A percentile compares a stretch with the other conserved stretches of the same genome.
Conservation (phyloP, 2,113 vertebrate genomes). For the Sorex araneus region DNA sequence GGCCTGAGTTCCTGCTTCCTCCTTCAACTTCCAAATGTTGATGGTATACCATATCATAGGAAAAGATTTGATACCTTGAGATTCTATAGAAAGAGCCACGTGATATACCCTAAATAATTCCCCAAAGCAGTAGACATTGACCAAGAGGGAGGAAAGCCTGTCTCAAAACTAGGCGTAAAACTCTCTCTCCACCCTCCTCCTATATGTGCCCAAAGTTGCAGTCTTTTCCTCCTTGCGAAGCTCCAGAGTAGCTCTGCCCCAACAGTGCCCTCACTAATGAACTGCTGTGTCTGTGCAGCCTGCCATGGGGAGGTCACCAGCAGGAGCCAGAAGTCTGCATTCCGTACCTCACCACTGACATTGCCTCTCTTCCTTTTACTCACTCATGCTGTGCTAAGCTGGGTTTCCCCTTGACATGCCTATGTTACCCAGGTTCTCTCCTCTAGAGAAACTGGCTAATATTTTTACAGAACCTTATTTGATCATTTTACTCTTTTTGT, state of each 20-base stretch:
- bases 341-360: no score
- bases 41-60: not conserved
- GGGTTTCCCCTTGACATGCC: no score
- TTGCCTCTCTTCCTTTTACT: not conserved
- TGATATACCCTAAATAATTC: not conserved
- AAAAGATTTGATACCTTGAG: not conserved
- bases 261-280: not conserved
- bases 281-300: not conserved
- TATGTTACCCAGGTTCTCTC: not conserved
- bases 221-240: not conserved
- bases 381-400: no score
- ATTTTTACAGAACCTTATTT: not conserved
- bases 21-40: not conserved
- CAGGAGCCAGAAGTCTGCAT: rapidly evolving
- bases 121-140: not conserved
- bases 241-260: not conserved
- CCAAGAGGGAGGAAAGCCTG: not conserved
- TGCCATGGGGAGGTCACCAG: not conserved
- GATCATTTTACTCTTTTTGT: constrained; percentile 23
- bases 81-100: not conserved
- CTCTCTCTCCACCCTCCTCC: not conserved
- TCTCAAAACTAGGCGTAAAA: not conserved
- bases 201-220: not conserved
- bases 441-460: not conserved
- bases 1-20: not conserved